phyloP scores from a whole-genome alignment of 2,888 invertebrate genomes.

The Dusona sp. region DNA sequence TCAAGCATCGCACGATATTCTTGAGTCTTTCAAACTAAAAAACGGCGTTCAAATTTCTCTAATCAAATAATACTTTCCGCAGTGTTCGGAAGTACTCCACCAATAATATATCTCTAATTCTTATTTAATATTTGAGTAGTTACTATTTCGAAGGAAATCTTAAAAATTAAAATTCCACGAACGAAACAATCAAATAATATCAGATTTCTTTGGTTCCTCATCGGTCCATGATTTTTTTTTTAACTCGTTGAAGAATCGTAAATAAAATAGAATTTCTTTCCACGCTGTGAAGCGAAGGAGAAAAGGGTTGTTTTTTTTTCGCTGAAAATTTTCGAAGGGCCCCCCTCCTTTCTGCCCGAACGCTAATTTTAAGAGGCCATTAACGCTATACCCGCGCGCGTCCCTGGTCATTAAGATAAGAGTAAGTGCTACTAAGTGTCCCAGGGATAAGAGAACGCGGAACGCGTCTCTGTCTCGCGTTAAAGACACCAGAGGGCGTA shows the following conservation, averaged over 20 bases:
- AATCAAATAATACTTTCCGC: too few relatives aligned
- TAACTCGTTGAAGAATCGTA: not conserved
- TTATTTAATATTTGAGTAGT: too few relatives aligned
- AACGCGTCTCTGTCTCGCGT: conserved; percentile 67
- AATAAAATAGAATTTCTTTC: conserved; percentile 29
- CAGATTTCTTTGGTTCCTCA: not conserved
- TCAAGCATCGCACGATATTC: not conserved
- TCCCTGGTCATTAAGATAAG: conserved; percentile 84
- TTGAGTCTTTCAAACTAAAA: not conserved
- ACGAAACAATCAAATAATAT: not conserved
- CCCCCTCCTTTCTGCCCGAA: conserved; percentile 58
- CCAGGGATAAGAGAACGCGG: conserved; percentile 81
- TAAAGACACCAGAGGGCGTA: conserved; percentile 58
- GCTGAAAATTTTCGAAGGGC: conserved; percentile 75
- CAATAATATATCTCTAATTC: too few relatives aligned
- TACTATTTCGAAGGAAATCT: too few relatives aligned
- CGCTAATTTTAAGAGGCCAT: conserved; percentile 84
- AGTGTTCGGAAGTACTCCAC: too few relatives aligned
- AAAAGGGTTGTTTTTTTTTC: conserved; percentile 52
- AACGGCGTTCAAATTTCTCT: not conserved
- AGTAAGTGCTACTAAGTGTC: conserved; percentile 85
- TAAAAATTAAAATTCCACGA: too few relatives aligned
- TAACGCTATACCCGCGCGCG: conserved; percentile 81
- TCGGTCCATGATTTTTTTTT: not conserved
- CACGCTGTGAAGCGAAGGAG: not conserved